Evolutionary conservation across 2,113 vertebrate genomes (phyloP).

Genomic region (Lipophrys pholis): DNA sequence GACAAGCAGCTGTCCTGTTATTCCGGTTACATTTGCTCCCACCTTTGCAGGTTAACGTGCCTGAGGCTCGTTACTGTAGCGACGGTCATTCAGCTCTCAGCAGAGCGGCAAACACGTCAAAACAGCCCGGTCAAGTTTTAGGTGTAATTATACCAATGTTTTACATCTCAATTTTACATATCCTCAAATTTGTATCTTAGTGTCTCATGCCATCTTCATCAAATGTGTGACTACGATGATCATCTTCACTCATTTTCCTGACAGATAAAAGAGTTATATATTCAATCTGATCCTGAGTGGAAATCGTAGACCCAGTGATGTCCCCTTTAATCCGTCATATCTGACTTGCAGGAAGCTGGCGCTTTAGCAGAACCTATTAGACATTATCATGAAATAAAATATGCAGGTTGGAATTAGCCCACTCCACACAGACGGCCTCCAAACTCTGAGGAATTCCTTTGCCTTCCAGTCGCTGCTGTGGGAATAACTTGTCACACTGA

Average conservation of each 20-base stretch:
- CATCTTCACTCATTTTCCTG: background rate
- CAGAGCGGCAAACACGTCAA: background rate
- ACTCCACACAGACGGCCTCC: background rate
- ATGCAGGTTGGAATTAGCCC: slow-evolving; percentile 42
- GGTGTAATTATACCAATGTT: too few relatives aligned
- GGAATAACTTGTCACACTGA: slow-evolving; percentile 61
- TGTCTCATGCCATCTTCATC: too few relatives aligned
- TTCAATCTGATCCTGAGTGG: slow-evolving; percentile 14
- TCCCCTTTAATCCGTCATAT: slow-evolving; percentile 17
- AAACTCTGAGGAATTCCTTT: slow-evolving; percentile 39
- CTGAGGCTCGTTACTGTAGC: background rate
- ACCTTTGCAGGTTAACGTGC: background rate
- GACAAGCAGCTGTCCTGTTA: background rate
- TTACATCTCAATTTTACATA: too few relatives aligned
- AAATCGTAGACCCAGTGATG: slow-evolving; percentile 26
- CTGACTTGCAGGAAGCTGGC: background rate
- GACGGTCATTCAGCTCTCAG: background rate
- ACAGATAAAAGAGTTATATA: slow-evolving; percentile 17
- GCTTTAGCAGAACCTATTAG: slow-evolving; percentile 19
- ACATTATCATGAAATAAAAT: slow-evolving; percentile 40
- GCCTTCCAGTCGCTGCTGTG: slow-evolving; percentile 57
- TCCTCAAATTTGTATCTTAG: too few relatives aligned
- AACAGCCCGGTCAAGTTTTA: too few relatives aligned
- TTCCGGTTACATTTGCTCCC: background rate
- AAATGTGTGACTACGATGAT: slow-evolving; percentile 2